These are phyloP conservation scores for Heterodera carotae DNA, from an alignment of 1,140 invertebrate genomes.

Conservation along the genomic window DNA sequence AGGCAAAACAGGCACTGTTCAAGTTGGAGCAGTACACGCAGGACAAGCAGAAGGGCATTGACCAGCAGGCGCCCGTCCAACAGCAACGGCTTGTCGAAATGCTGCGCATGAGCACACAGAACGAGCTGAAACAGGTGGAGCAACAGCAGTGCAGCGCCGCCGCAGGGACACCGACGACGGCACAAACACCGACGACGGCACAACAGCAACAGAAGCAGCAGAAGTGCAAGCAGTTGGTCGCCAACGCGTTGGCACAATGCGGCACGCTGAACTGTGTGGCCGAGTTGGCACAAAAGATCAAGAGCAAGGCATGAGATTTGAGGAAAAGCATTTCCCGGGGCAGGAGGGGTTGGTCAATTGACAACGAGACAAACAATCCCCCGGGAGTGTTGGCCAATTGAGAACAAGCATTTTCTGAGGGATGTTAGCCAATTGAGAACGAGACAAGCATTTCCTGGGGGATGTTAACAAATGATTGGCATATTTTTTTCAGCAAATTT, in stretches of 20 bases:
- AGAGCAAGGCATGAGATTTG: constrained; percentile 4
- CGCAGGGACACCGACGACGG: not conserved
- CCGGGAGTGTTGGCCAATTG: too few relatives aligned
- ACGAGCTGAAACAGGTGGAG: constrained; percentile 50
- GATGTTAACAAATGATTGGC: too few relatives aligned
- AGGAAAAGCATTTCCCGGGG: not conserved
- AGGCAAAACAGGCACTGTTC: constrained; percentile 27
- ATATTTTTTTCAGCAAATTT: constrained; percentile 42
- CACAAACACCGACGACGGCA: constrained; percentile 11
- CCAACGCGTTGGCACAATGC: constrained; percentile 50
- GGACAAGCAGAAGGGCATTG: constrained; percentile 36
- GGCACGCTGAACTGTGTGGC: constrained; percentile 52
- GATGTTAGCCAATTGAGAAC: too few relatives aligned
- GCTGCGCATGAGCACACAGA: constrained; percentile 48
- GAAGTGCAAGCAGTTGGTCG: constrained; percentile 47
- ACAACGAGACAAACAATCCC: too few relatives aligned
- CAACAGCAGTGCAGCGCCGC: constrained; percentile 14
- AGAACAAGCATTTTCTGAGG: too few relatives aligned
- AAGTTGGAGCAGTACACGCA: constrained; percentile 16
- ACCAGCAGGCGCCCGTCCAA: constrained; percentile 19
- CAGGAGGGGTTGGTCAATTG: not conserved
- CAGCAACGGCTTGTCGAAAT: constrained; percentile 49
- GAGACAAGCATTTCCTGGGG: too few relatives aligned
- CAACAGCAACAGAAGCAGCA: constrained; percentile 24
- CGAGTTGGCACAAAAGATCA: constrained; percentile 48